Conservation (phyloP, 2,888 invertebrate genomes). For the Enoplolaimus lenunculus region DNA sequence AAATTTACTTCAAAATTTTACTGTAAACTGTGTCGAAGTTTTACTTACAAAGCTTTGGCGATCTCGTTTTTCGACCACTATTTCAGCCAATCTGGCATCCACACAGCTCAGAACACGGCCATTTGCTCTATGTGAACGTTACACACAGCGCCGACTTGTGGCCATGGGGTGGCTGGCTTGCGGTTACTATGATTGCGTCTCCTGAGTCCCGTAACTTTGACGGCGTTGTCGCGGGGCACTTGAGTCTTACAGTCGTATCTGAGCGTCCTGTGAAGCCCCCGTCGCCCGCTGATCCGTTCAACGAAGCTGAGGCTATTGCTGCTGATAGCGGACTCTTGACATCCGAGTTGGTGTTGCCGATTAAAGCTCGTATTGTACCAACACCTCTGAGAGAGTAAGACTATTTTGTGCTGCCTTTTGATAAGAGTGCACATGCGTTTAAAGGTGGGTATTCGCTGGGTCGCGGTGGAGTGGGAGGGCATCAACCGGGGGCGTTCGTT, state of each 20-base stretch:
- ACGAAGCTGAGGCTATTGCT: constrained; percentile 19
- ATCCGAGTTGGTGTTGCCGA: constrained; percentile 53
- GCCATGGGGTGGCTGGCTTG: constrained; percentile 95
- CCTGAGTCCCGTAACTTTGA: constrained; percentile 55
- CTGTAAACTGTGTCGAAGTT: no score
- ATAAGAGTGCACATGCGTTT: no score
- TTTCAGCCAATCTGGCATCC: constrained; percentile 68
- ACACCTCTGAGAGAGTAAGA: constrained; percentile 65
- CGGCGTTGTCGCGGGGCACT: constrained; percentile 64
- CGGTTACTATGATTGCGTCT: constrained; percentile 59
- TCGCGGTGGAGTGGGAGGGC: no score
- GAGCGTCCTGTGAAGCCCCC: constrained; percentile 19
- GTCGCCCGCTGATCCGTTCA: not conserved
- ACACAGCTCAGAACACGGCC: constrained; percentile 63
- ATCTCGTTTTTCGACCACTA: no score
- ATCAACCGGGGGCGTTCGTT: no score
- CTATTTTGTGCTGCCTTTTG: not conserved
- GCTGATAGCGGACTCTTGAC: constrained; percentile 46
- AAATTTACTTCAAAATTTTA: no score
- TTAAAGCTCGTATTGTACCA: constrained; percentile 71
- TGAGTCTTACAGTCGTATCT: constrained; percentile 59
- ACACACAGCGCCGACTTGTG: constrained; percentile 66
- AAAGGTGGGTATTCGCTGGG: no score
- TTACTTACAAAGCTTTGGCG: no score
- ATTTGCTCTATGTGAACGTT: constrained; percentile 59